These are phyloP conservation scores for Zaprionus ornatus DNA, from an alignment of 1,140 invertebrate species.

Conservation along the genomic window DNA sequence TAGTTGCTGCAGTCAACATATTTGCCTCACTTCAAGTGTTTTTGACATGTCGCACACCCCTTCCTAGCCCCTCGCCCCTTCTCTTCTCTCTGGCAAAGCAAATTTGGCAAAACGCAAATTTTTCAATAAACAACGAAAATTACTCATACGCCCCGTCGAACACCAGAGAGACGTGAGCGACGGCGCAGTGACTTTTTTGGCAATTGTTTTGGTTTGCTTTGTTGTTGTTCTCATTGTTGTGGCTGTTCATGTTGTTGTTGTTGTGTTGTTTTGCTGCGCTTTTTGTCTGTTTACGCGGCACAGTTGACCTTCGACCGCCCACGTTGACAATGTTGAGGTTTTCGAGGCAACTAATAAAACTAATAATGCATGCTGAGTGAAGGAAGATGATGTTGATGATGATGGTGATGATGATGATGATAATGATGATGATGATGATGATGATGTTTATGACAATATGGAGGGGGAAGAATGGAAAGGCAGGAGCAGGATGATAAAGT, in stretches of 20 bases:
- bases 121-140: conserved; percentile 60
- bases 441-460: neutral
- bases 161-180: neutral
- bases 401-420: conserved; percentile 11
- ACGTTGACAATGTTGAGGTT: conserved; percentile 31
- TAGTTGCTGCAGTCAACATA: conserved; percentile 25
- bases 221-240: neutral
- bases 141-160: conserved; percentile 68
- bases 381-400: conserved; percentile 7
- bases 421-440: conserved; percentile 11
- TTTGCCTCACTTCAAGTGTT: conserved; percentile 34
- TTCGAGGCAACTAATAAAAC: conserved; percentile 34
- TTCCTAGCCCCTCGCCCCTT: conserved; percentile 7
- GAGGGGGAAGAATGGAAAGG: neutral
- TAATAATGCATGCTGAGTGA: conserved; percentile 30
- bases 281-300: conserved; percentile 17
- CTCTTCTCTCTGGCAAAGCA: conserved; percentile 22
- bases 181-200: conserved; percentile 42
- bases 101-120: conserved; percentile 59
- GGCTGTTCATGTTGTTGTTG: neutral
- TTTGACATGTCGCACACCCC: conserved; percentile 32
- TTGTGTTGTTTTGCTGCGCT: conserved; percentile 7
- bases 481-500: too few species aligned
- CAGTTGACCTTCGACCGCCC: conserved; percentile 56
- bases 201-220: conserved; percentile 8